A percentile compares a stretch with the other conserved stretches of the same genome.
These are phyloP conservation scores for Magallana ariakensis DNA, from an alignment of 1,140 invertebrate species.

Conservation along the genomic window DNA sequence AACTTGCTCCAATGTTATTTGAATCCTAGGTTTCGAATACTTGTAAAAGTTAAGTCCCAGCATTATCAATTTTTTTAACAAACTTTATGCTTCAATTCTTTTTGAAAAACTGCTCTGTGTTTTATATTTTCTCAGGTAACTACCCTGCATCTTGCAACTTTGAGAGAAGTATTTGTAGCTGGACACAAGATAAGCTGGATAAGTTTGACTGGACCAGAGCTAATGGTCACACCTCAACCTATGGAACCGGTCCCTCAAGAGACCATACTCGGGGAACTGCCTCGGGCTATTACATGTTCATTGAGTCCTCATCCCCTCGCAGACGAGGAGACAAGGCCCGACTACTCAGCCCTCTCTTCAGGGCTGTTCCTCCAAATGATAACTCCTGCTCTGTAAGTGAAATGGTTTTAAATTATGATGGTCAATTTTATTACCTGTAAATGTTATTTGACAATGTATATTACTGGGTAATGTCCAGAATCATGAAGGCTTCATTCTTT, in stretches of 20 bases:
- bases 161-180: constrained; percentile 86
- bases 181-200: constrained; percentile 86
- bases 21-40: no score
- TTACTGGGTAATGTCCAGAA: no score
- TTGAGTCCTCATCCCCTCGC: constrained; percentile 73
- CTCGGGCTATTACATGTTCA: constrained; percentile 76
- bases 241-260: constrained; percentile 71
- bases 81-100: no score
- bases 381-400: background rate
- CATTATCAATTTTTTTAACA: no score
- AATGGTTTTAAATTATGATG: background rate
- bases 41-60: no score
- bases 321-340: constrained; percentile 71
- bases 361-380: background rate
- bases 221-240: constrained; percentile 79
- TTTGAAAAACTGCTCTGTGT: no score
- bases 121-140: constrained; percentile 49
- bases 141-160: constrained; percentile 84
- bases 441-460: no score
- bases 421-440: no score
- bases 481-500: no score
- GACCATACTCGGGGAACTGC: constrained; percentile 73
- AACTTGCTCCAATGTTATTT: no score
- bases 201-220: constrained; percentile 88
- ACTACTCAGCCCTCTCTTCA: constrained; percentile 68